These are phyloP conservation scores for Hypomecis punctinalis DNA, from an alignment of 2,888 invertebrate genomes.

Conservation along the genomic window DNA sequence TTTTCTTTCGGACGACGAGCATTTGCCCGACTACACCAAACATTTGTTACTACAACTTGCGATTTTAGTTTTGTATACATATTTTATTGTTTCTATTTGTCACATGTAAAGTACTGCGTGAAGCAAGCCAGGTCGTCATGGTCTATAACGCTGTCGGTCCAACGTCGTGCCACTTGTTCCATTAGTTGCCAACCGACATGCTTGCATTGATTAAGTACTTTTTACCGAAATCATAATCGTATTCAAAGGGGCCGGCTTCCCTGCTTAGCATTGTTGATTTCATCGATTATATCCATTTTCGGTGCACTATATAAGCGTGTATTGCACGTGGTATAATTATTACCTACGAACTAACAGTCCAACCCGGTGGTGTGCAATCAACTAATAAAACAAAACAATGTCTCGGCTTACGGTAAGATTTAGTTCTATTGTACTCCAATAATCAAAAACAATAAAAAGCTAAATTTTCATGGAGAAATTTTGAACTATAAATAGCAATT, in stretches of 20 bases:
- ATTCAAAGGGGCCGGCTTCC: slow-evolving; percentile 75
- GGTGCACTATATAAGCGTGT: slow-evolving; percentile 74
- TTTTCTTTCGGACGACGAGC: too few species aligned
- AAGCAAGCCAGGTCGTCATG: slow-evolving; percentile 18
- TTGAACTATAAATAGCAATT: too few species aligned
- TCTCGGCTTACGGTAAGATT: slow-evolving; percentile 77
- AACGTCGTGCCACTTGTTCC: not conserved
- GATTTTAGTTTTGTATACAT: too few species aligned
- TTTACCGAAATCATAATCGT: slow-evolving; percentile 66
- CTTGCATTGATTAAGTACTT: slow-evolving; percentile 44
- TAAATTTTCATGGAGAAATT: too few species aligned
- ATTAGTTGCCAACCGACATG: slow-evolving; percentile 26
- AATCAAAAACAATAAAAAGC: not conserved
- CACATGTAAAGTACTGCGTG: slow-evolving; percentile 1
- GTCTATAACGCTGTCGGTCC: slow-evolving; percentile 19
- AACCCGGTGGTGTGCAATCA: slow-evolving; percentile 58
- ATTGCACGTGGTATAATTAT: slow-evolving; percentile 62
- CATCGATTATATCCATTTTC: slow-evolving; percentile 71
- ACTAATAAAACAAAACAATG: slow-evolving; percentile 54
- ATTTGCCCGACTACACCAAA: too few species aligned
- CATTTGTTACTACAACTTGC: too few species aligned
- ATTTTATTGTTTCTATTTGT: not conserved
- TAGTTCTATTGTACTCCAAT: not conserved
- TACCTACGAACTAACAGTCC: slow-evolving; percentile 56
- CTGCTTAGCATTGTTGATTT: slow-evolving; percentile 76